Percentiles rank a stretch among this genome's conserved stretches.
phyloP scores from a whole-genome alignment of 2,888 invertebrate species.

The Frankliniella fusca region DNA sequence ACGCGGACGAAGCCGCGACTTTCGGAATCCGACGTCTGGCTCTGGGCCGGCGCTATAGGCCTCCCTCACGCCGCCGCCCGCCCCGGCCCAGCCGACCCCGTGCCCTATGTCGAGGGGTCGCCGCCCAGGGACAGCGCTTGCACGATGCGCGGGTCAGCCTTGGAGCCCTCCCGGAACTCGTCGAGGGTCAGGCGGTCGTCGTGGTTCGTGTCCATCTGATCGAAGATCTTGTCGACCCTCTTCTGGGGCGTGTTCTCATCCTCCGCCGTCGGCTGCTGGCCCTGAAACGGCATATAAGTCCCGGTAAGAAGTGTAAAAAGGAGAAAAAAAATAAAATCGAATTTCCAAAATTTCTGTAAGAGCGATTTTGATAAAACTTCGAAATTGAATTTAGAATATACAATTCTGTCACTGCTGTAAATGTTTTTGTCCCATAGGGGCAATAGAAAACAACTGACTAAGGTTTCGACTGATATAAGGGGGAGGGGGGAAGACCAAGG shows the following conservation, averaged over 20 bases:
- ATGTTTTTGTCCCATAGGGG: no score
- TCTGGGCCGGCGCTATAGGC: neutral
- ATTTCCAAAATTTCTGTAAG: no score
- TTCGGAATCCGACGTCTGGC: neutral
- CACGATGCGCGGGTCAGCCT: slow-evolving; percentile 96
- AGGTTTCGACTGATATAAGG: no score
- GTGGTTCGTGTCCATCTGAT: slow-evolving; percentile 98
- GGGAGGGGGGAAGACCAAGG: no score
- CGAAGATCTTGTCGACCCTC: slow-evolving; percentile 96
- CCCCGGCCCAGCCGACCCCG: neutral
- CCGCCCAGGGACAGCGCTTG: slow-evolving; percentile 86
- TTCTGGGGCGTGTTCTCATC: slow-evolving; percentile 92
- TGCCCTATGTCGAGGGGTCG: slow-evolving; percentile 46
- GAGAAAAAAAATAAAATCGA: neutral
- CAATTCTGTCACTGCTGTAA: no score
- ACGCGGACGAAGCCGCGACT: slow-evolving; percentile 34
- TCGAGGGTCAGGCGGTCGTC: slow-evolving; percentile 93
- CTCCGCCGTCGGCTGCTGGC: slow-evolving; percentile 81
- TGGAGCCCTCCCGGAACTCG: slow-evolving; percentile 95
- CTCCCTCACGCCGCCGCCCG: neutral
- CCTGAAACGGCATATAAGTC: slow-evolving; percentile 53
- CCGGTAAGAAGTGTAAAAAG: neutral
- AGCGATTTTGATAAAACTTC: no score
- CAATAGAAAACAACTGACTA: no score
- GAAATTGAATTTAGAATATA: no score